Evolutionary conservation across 2,888 invertebrate species (phyloP), one percentile per base, ranked within the genome.

Genomic region (Ophion ventricosus): DNA sequence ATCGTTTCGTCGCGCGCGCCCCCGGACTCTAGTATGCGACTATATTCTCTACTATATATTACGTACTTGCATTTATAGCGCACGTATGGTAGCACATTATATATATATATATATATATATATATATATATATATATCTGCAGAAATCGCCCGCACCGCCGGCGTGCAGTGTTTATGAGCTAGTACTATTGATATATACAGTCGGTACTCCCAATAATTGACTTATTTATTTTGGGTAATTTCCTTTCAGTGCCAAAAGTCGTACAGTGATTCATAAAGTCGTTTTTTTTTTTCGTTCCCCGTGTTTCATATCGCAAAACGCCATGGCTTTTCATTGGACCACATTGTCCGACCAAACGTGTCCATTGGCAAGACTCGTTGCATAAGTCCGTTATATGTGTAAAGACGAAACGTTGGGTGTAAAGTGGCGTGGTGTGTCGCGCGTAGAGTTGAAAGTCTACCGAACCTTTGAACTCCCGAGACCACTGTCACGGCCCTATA

Each of bases 1-100:
- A 73, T 82, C 82, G 82, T 77, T 82, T 66, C 66, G 72, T 72
- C 82, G 82, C 82, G 76, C 82, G 76, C 81, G 70, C 76, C 81
- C 81, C 77, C 72, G 72, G 66, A 82, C 82, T 73, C 81, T 40
- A 70, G 73, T 67, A 66, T 76, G 43, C 66, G 29, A 29, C 72
- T 56, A 75, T 75, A 69, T 80, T 69, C 54, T 75, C 35, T 14
- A 26, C 80, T 75, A 80, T 80, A 80, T 80, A 75, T 75, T 66
- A 61, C 61, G 61, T 74, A 40, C 67, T 63, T 54, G 49, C 49
- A 54, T 74, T 59, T 74, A 74, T 69, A 66, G 73, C 67, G 23
- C n/a, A 61, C 59, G 20, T 59, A 66, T 66, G 17, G 72, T 64
- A 72, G 56, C 54, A 17, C 49, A 17, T 40, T 40, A 40, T 40